Conservation (phyloP, 1,140 invertebrate species). For the Drosophila oshimai region DNA sequence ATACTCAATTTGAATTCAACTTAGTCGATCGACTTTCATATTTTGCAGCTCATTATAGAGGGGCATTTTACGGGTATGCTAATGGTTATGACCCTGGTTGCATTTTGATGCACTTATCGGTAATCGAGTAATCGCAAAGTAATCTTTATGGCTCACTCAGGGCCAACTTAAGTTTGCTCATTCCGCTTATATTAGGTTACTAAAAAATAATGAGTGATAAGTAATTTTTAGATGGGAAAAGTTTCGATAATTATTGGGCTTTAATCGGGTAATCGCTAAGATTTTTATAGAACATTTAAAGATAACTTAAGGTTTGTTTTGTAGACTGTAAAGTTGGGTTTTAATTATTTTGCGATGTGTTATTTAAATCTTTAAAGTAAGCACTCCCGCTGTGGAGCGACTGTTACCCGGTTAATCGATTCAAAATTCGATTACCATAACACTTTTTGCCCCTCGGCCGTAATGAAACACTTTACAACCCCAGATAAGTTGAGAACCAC, state of each 20-base stretch:
- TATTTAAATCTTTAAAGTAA: neutral
- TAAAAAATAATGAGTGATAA: neutral
- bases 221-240: neutral
- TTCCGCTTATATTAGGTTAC: neutral
- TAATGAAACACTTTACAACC: constrained; percentile 51
- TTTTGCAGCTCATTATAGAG: constrained; percentile 23
- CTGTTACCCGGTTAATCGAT: constrained; percentile 59
- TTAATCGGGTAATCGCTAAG: neutral
- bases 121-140: constrained; percentile 24
- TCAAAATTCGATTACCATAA: constrained; percentile 67
- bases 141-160: constrained; percentile 21
- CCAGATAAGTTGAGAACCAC: constrained; percentile 46
- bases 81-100: constrained; percentile 46
- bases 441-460: constrained; percentile 46
- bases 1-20: constrained; percentile 73
- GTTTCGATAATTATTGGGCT: neutral
- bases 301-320: neutral
- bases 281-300: neutral
- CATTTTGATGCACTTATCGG: constrained; percentile 27
- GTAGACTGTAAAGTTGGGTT: neutral
- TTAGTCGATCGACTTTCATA: constrained; percentile 30
- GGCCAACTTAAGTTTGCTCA: neutral
- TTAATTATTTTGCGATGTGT: neutral
- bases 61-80: constrained; percentile 48
- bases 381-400: constrained; percentile 2